Evolutionary conservation across 30 jellyfish, hydroid and myxozoan genomes (phyloP), one percentile per base, ranked within the genome.

Genomic region (Hydractinia symbiolongicarpus): DNA sequence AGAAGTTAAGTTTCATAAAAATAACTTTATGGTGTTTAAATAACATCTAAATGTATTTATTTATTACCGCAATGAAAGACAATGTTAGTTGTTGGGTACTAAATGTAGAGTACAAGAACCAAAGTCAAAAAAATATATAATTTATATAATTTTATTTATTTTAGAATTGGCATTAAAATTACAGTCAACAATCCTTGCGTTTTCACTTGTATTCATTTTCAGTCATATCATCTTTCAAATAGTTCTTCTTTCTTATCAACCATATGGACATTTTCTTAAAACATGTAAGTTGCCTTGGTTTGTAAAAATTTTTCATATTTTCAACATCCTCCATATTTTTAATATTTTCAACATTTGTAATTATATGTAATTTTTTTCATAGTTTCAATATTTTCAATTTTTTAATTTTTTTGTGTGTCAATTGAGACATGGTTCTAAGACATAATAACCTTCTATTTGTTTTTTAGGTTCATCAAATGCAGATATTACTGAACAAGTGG

Each of bases 171-270:
- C 52, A n/a, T 51, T 64, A 6, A 44, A 64, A n/a, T 51, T 64
- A 8, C 74, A 64, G 40, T 64, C 52, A 51, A 51, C 40, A 44
- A 64, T 64, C 74, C 40, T 64, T 51, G 40, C 74, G 9, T 64
- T 64, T 13, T 64, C 74, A 6, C 19, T 64, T 64, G 74, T 64
- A 9, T 64, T 64, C 16, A 64, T 64, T 13, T n/a, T 64, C 17
- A 64, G 74, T 51, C 74, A 64, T 7, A 51, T 64, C 17, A 64
- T 64, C 17, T 64, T 64, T 64, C 74, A 64, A 64, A 64, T 64
- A n/a, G 74, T 64, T n/a, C 74, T 64, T 13, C 52, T 64, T 51
- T n/a, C 52, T 51, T 64, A 64, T 64, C 74, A 44, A 64, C 74
- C 74, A 6, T 64, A 64, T 13, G 74, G 74, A n/a, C 9, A 64